These are phyloP conservation scores for Ditylenchus dipsaci DNA, from an alignment of 1,140 invertebrate species.

Conservation along the genomic window DNA sequence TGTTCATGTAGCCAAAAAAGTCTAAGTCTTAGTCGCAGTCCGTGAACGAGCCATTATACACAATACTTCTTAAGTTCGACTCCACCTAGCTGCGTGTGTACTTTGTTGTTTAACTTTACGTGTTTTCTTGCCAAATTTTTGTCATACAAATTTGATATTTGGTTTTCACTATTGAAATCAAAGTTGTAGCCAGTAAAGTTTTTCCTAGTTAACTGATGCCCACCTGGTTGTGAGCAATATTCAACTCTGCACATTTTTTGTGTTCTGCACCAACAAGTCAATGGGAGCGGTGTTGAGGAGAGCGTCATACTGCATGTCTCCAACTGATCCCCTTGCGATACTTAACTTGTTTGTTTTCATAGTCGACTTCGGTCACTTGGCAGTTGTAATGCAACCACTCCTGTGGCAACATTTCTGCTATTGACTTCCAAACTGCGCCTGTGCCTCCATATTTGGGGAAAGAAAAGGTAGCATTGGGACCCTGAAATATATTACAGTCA, in stretches of 20 bases:
- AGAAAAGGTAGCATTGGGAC: conserved; percentile 48
- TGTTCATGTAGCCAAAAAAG: too few species aligned
- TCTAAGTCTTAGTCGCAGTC: too few species aligned
- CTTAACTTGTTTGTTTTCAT: conserved; percentile 38
- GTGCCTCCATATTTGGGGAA: conserved; percentile 58
- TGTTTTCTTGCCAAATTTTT: too few species aligned
- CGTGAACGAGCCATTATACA: too few species aligned
- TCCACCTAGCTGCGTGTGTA: too few species aligned
- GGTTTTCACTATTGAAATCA: too few species aligned
- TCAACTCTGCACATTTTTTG: conserved; percentile 44
- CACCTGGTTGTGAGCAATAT: conserved; percentile 52
- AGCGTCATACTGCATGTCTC: conserved; percentile 45
- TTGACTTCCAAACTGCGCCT: conserved; percentile 55
- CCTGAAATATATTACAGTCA: neutral
- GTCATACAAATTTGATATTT: too few species aligned
- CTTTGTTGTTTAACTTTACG: too few species aligned
- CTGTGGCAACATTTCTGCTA: conserved; percentile 48
- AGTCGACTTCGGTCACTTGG: conserved; percentile 44
- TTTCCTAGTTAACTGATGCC: too few species aligned
- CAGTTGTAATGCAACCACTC: conserved; percentile 53
- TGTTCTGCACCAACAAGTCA: conserved; percentile 50
- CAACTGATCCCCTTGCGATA: conserved; percentile 28
- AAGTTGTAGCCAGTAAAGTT: too few species aligned
- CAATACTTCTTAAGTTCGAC: too few species aligned
- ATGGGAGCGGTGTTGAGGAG: conserved; percentile 56